Conservation (phyloP, 1,140 invertebrate species). For the Anthonomus grandis region DNA sequence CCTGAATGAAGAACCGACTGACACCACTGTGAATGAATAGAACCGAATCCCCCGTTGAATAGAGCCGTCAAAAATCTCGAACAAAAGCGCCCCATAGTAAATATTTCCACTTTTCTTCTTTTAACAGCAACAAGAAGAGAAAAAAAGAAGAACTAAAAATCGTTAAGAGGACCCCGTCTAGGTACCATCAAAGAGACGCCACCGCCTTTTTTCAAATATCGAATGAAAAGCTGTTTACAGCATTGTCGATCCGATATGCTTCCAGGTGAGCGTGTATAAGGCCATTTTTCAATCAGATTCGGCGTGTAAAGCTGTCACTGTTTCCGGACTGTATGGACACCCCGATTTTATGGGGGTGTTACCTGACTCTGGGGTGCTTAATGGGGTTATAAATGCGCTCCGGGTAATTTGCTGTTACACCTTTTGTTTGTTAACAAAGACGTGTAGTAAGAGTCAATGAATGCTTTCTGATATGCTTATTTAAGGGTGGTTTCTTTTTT, state of each 20-base stretch:
- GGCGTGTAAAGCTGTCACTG: slow-evolving; percentile 14
- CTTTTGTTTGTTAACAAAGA: slow-evolving; percentile 2
- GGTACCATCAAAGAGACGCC: slow-evolving; percentile 18
- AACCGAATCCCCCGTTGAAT: slow-evolving; percentile 13
- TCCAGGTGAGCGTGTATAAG: slow-evolving; percentile 12
- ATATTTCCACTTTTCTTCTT: slow-evolving; percentile 18
- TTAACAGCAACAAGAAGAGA: no score
- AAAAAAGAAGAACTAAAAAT: no score
- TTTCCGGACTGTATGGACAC: slow-evolving; percentile 15
- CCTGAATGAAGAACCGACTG: slow-evolving; percentile 13
- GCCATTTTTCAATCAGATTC: slow-evolving; percentile 12
- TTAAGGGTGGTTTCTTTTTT: no score
- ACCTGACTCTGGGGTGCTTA: slow-evolving; percentile 2
- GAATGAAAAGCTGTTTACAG: slow-evolving; percentile 10
- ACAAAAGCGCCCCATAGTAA: slow-evolving; percentile 18
- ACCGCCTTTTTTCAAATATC: slow-evolving; percentile 15
- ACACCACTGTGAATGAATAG: slow-evolving; percentile 17
- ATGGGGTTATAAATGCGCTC: background rate
- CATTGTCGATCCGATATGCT: slow-evolving; percentile 1
- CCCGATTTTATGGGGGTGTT: slow-evolving; percentile 13
- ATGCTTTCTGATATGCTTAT: no score
- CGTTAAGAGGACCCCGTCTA: slow-evolving; percentile 10
- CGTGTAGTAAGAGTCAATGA: no score
- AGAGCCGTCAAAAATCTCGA: slow-evolving; percentile 20
- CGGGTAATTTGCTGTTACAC: background rate